Evolutionary conservation across 2,888 invertebrate genomes (phyloP), one percentile per base, ranked within the genome.

Genomic region (Meghimatium bilineatum): DNA sequence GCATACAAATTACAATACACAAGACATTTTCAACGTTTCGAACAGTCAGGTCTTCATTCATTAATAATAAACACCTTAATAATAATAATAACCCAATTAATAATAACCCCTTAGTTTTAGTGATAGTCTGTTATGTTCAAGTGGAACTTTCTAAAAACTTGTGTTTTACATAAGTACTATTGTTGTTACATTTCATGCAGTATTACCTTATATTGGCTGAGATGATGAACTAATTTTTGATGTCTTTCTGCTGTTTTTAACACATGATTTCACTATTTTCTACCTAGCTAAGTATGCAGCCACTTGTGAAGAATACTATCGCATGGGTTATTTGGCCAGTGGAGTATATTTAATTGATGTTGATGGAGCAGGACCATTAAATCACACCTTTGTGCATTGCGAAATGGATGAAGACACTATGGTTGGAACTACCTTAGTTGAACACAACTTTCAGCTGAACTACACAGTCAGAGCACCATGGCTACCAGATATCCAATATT

Each of bases 321-420:
- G 98, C 14, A 94, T 97, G 29, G 98, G 98, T 0, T 97, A 97
- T 91, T 97, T 96, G 0, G 96, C 97, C 89, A 97, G 97, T 63
- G 97, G 97, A 89, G 97, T 97, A 0, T 98, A 97, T 92, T 95
- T 96, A 74, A 97, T 98, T 89, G 98, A 98, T 92, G 97, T 98
- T 81, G 98, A 98, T 92, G 97, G 98, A 0, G 97, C 97, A 92
- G 98, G 98, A 0, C 96, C 96, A 84, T 97, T 97, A 91, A 97
- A 97, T 3, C 98, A 98, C 0, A 97, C 97, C 0, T 96, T 97
- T 90, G 98, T 98, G 0, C 96, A 97, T 90, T 98, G 98, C 92
- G 97, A 97, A 92, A 98, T 98, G 92, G 97, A 88, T 23, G 77
- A 36, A 32, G 38, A 75, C 5, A 17, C n/a, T 26, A 36, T 49